A percentile compares a stretch with the other conserved stretches of the same genome.
Evolutionary conservation across 2,888 invertebrate genomes (phyloP).

Genomic region (Vesta saturnalis): DNA sequence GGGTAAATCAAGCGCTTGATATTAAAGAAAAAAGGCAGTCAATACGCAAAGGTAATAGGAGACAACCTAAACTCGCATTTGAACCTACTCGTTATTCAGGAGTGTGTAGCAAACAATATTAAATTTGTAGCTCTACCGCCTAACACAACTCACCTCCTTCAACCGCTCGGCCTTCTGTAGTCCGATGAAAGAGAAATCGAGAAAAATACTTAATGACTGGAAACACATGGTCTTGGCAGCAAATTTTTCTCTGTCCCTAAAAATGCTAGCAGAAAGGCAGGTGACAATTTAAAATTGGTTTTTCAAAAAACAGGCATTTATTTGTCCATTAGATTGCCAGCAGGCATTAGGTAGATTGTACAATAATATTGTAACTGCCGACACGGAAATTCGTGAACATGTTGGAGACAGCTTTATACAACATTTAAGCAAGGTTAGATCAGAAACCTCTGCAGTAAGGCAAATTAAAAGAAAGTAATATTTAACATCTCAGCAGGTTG

Average conservation of each 20-base stretch:
- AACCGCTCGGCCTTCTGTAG: neutral
- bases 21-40: no score
- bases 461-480: no score
- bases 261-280: neutral
- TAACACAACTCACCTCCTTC: neutral
- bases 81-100: conserved; percentile 42
- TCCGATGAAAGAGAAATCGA: neutral
- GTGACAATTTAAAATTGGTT: neutral
- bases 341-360: neutral
- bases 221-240: neutral
- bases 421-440: neutral
- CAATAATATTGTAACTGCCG: neutral
- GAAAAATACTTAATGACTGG: neutral
- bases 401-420: conserved; percentile 1
- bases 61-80: conserved; percentile 47
- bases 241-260: neutral
- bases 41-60: no score
- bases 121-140: neutral
- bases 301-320: neutral
- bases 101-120: conserved; percentile 52
- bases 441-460: neutral
- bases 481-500: no score
- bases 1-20: no score
- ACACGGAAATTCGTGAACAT: neutral
- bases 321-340: no score